These are phyloP conservation scores for Scaptodrosophila lebanonensis DNA, from an alignment of 1,140 invertebrate genomes.

Conservation along the genomic window DNA sequence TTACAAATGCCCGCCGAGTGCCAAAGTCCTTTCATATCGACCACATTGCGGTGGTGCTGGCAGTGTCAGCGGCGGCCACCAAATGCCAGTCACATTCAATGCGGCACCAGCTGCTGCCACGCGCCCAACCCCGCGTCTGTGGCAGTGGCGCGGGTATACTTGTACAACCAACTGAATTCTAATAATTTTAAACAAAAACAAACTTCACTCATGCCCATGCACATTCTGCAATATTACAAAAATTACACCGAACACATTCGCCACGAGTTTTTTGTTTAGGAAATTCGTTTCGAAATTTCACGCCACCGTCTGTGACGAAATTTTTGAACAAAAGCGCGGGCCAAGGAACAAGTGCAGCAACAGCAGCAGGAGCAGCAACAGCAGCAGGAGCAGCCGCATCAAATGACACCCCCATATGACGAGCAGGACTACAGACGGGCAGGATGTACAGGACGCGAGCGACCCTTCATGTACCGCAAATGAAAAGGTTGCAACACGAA, in stretches of 20 bases:
- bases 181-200: slow-evolving; percentile 72
- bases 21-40: slow-evolving; percentile 39
- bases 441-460: not conserved
- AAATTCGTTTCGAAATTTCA: slow-evolving; percentile 77
- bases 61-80: not conserved
- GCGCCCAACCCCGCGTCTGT: not conserved
- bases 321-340: slow-evolving; percentile 27
- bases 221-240: slow-evolving; percentile 51
- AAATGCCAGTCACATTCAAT: slow-evolving; percentile 53
- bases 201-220: slow-evolving; percentile 57
- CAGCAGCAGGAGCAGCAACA: slow-evolving; percentile 23
- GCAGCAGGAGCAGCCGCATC: slow-evolving; percentile 15
- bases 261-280: slow-evolving; percentile 45
- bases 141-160: slow-evolving; percentile 26
- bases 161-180: slow-evolving; percentile 65
- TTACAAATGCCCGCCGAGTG: slow-evolving; percentile 31
- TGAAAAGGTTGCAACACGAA: slow-evolving; percentile 61
- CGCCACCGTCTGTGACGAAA: slow-evolving; percentile 76
- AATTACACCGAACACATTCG: slow-evolving; percentile 61
- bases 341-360: slow-evolving; percentile 54
- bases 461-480: slow-evolving; percentile 19
- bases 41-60: slow-evolving; percentile 42
- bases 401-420: slow-evolving; percentile 35
- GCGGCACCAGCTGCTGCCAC: slow-evolving; percentile 51
- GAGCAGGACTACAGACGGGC: no score